Conservation (phyloP, 2,888 invertebrate species). For the Agrotis puta region DNA sequence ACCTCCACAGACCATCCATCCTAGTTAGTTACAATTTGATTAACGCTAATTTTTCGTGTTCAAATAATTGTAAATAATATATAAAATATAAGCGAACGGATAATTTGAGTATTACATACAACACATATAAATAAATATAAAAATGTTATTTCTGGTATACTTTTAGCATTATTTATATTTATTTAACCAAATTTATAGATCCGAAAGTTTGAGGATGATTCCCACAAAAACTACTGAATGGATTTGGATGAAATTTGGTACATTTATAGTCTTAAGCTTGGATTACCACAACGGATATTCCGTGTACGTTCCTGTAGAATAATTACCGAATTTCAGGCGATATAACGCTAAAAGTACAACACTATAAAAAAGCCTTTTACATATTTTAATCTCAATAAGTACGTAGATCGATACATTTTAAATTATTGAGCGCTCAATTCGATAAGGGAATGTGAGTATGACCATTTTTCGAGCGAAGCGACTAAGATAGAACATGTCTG, state of each 20-base stretch:
- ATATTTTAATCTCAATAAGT: conserved; percentile 73
- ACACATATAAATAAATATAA: conserved; percentile 54
- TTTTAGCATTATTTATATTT: conserved; percentile 46
- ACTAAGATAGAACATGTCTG: neutral
- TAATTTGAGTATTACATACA: conserved; percentile 67
- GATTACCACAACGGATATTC: too few relatives aligned
- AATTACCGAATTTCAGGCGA: too few relatives aligned
- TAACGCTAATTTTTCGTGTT: conserved; percentile 55
- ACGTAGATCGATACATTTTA: conserved; percentile 65
- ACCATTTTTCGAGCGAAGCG: conserved; percentile 20
- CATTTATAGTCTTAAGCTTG: too few relatives aligned
- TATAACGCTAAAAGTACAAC: conserved; percentile 31
- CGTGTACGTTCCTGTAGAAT: too few relatives aligned
- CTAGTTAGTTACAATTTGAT: conserved; percentile 58
- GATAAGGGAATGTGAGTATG: conserved; percentile 70
- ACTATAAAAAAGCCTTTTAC: conserved; percentile 32
- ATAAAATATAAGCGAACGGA: conserved; percentile 59
- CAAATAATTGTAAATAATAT: conserved; percentile 51
- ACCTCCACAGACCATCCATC: conserved; percentile 48
- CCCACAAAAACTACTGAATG: too few relatives aligned
- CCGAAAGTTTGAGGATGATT: too few relatives aligned
- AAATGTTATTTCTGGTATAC: conserved; percentile 12
- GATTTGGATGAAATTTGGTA: too few relatives aligned
- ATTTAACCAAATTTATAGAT: too few relatives aligned
- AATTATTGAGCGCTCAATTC: conserved; percentile 65